Base-by-base conservation (phyloP, 2,888 invertebrate genomes). In the Temnothorax ravouxi region DNA sequence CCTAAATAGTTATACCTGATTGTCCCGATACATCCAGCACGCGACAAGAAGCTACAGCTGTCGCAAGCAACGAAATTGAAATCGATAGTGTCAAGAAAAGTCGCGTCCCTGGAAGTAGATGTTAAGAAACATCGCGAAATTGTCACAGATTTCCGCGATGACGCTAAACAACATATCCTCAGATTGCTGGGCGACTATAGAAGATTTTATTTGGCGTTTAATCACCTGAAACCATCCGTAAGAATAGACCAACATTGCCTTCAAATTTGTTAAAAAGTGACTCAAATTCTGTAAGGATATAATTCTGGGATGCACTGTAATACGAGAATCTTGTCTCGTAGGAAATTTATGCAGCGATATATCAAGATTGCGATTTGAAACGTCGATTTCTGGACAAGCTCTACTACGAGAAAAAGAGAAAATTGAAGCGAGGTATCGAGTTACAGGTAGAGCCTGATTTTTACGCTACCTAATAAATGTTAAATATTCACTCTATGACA, bases 361-460 rank as follows among this genome's bases (percentile, higher is more conserved):
- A 96, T 87, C 96, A 97, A 92, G 96, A 96, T 87, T 96, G 96
- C 92, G 96, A 96, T 85, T 95, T 96, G 74, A 96, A 96, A 91
- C 95, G 96, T 66, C 96, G 97, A 91, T 96, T 96, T 87, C 94
- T 97, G 41, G 97, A 97, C 90, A 95, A 96, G 84, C 95, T 97
- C 29, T 94, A 95, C 87, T 96, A 96, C 84, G 95, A 95, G 18
- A 96, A 96, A 93, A 96, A 96, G 87, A 95, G 95, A 91, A 96
- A 96, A 93, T 96, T 96, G 94, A 96, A 96, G 88, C 95, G 94
- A 84, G 95, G 97, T 90, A 96, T 96, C 13, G 93, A 95, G 66
- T 94, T 96, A 44, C 96, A 97, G 95, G 97, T 96, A 94, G 3
- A 29, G 80, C 2, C 44, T 79, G 44, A 54, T 67, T 3, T 6